These are phyloP conservation scores for Acronicta aceris DNA, from an alignment of 2,888 invertebrate genomes.

Conservation along the genomic window DNA sequence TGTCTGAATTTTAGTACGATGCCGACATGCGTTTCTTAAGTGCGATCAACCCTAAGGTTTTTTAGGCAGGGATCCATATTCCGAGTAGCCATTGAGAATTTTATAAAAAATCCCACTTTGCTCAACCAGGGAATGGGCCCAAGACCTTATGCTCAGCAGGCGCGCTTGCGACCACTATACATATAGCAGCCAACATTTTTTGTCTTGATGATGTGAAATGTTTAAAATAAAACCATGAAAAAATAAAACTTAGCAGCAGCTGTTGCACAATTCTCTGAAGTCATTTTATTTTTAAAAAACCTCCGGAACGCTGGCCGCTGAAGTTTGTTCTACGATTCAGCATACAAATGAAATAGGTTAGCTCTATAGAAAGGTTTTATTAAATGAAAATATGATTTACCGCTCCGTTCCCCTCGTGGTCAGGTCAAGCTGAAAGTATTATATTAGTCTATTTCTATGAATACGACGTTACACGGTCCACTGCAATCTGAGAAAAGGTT, in stretches of 20 bases:
- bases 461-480: constrained; percentile 8
- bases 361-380: background rate
- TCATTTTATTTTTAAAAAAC: constrained; percentile 22
- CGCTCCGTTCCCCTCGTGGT: background rate
- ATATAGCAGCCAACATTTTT: too few relatives aligned
- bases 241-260: constrained; percentile 17
- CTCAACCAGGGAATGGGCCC: too few relatives aligned
- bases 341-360: constrained; percentile 22
- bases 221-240: constrained; percentile 19
- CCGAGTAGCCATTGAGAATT: too few relatives aligned
- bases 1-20: too few relatives aligned
- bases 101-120: too few relatives aligned
- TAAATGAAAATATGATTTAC: constrained; percentile 19
- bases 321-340: constrained; percentile 6
- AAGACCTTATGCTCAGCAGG: too few relatives aligned
- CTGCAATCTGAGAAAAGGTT: constrained; percentile 2
- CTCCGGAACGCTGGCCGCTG: constrained; percentile 12
- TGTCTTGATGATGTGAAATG: constrained; percentile 27
- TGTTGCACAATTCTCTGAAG: constrained; percentile 27
- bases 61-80: too few relatives aligned
- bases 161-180: too few relatives aligned
- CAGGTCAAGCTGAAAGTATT: constrained; percentile 5
- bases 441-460: constrained; percentile 4
- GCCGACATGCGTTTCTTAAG: too few relatives aligned
- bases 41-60: too few relatives aligned